These are phyloP conservation scores for Alitta virens DNA, from an alignment of 2,888 invertebrate genomes.

Conservation along the genomic window DNA sequence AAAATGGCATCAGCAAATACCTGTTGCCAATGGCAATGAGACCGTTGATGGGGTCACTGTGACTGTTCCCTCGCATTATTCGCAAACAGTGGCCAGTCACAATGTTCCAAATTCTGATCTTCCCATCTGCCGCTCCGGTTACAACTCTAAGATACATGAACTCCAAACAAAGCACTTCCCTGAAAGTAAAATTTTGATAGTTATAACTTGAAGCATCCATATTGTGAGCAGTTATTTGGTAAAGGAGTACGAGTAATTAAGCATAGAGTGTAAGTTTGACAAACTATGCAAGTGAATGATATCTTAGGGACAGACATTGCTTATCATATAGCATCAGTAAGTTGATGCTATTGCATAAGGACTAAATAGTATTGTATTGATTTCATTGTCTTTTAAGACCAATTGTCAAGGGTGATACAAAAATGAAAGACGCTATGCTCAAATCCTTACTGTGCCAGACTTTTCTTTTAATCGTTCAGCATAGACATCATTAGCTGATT, in stretches of 20 bases:
- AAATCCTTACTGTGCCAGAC: too few species aligned
- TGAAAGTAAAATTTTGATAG: constrained; percentile 21
- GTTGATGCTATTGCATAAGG: too few species aligned
- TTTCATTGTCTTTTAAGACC: too few species aligned
- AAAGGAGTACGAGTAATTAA: neutral
- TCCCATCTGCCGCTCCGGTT: constrained; percentile 55
- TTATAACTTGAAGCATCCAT: too few species aligned
- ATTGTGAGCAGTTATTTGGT: neutral
- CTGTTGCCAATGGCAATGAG: constrained; percentile 51
- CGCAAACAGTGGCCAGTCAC: constrained; percentile 53
- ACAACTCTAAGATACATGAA: constrained; percentile 54
- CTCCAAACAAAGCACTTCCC: constrained; percentile 54
- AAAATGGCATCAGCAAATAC: too few species aligned
- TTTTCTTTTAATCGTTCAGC: too few species aligned
- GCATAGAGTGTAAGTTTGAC: neutral
- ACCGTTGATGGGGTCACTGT: constrained; percentile 52
- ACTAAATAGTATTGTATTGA: too few species aligned
- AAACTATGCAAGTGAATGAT: neutral
- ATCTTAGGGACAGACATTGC: neutral
- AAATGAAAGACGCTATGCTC: too few species aligned
- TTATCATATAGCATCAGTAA: too few species aligned
- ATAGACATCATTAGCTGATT: too few species aligned
- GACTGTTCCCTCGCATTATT: constrained; percentile 57
- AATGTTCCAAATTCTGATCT: constrained; percentile 56
- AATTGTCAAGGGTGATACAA: too few species aligned